Evolutionary conservation across 2,797 vertebrate species (phyloP).

Genomic region (Macropus fuliginosus): DNA sequence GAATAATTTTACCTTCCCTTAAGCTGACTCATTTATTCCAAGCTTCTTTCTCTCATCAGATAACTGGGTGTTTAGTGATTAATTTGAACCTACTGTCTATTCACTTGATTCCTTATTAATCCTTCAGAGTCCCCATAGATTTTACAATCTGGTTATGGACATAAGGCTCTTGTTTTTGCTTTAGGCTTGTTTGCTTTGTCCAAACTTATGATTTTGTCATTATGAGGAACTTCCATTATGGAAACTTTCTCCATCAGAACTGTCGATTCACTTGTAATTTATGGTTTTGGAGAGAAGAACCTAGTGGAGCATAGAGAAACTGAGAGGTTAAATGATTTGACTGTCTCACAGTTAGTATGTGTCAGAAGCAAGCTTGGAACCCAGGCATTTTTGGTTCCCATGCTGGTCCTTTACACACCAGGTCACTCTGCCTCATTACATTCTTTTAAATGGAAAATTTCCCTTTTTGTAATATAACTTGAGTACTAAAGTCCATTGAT

Average conservation of each 20-base stretch:
- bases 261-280: background rate
- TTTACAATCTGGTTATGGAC: background rate
- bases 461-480: background rate
- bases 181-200: background rate
- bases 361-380: background rate
- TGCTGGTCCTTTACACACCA: background rate
- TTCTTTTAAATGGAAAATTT: background rate
- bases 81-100: background rate
- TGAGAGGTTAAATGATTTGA: background rate
- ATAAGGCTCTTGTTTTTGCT: background rate
- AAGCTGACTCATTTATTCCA: background rate
- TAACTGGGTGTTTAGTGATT: background rate
- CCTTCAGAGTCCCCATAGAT: background rate
- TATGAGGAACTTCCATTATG: background rate
- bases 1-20: conserved; percentile 5
- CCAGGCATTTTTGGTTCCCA: background rate
- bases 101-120: background rate
- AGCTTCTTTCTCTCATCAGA: background rate
- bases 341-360: background rate
- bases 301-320: background rate
- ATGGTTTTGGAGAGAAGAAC: background rate
- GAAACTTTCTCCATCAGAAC: background rate
- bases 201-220: background rate
- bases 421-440: background rate
- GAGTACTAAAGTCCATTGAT: background rate